phyloP scores from a whole-genome alignment of 2,797 vertebrate genomes.

The Acridotheres tristis region DNA sequence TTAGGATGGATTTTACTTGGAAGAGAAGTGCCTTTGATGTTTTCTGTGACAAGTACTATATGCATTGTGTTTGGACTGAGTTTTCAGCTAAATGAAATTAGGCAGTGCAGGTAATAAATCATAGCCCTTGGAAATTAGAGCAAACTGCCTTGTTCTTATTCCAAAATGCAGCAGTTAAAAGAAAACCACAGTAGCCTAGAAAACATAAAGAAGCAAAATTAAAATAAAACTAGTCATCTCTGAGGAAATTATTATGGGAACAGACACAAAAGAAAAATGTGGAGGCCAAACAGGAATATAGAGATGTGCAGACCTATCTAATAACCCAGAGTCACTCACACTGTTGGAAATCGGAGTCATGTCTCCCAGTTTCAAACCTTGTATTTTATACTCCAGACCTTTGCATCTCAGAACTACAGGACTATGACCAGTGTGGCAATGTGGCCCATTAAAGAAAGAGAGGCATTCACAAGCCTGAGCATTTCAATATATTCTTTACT shows the following conservation, averaged over 20 bases:
- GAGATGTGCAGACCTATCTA: not conserved
- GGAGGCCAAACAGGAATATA: not conserved
- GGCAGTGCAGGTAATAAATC: slow-evolving; percentile 37
- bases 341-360: not conserved
- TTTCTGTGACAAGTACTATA: not conserved
- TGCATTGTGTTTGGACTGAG: not conserved
- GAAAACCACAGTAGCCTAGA: not conserved
- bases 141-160: slow-evolving; percentile 15
- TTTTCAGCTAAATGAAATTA: slow-evolving; percentile 34
- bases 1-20: slow-evolving; percentile 1
- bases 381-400: not conserved
- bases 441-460: not conserved
- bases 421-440: not conserved
- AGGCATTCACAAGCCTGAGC: not conserved
- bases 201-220: not conserved
- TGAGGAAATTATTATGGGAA: not conserved
- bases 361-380: not conserved
- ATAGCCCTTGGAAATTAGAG: not conserved
- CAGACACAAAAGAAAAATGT: not conserved
- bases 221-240: not conserved
- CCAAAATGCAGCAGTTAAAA: not conserved
- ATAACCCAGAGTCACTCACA: not conserved
- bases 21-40: slow-evolving; percentile 10
- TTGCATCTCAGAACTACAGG: not conserved
- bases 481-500: not conserved